phyloP scores from a whole-genome alignment of 2,888 invertebrate species.

The Pristionchus maxplancki region DNA sequence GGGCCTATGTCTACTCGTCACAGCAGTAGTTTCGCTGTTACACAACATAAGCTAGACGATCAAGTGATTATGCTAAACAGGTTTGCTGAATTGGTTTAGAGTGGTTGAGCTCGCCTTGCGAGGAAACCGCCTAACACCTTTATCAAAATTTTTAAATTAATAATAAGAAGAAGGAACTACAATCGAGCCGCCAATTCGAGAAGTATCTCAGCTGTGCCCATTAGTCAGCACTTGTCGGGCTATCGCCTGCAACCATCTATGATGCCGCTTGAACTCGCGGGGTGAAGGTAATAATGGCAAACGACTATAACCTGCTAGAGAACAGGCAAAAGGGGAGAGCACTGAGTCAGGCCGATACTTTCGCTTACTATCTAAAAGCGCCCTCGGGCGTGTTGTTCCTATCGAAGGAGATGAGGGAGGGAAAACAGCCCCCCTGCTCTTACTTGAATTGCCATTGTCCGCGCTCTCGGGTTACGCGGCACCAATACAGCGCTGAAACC shows the following conservation, averaged over 20 bases:
- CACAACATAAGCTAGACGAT: too few relatives aligned
- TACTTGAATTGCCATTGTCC: neutral
- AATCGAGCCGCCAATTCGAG: too few relatives aligned
- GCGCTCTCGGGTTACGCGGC: neutral
- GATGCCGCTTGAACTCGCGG: constrained; percentile 29
- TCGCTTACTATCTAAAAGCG: constrained; percentile 11
- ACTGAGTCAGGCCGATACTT: neutral
- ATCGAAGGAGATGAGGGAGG: neutral
- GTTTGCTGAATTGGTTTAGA: too few relatives aligned
- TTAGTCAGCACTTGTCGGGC: neutral
- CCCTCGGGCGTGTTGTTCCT: constrained; percentile 8
- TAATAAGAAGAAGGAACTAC: too few relatives aligned
- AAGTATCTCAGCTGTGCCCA: neutral
- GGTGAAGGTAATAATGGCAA: neutral
- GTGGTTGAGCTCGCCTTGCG: too few relatives aligned
- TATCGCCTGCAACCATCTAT: constrained; percentile 14
- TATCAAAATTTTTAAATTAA: too few relatives aligned
- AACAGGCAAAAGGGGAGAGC: neutral
- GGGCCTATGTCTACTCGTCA: neutral
- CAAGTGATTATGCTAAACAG: too few relatives aligned
- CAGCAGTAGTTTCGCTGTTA: neutral
- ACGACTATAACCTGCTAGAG: neutral
- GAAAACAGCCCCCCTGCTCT: neutral
- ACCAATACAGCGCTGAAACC: neutral
- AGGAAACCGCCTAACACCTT: too few relatives aligned